Percentiles rank a stretch among this genome's conserved stretches.
Conservation (phyloP, 2,797 vertebrate species). For the Notolabrus celidotus region DNA sequence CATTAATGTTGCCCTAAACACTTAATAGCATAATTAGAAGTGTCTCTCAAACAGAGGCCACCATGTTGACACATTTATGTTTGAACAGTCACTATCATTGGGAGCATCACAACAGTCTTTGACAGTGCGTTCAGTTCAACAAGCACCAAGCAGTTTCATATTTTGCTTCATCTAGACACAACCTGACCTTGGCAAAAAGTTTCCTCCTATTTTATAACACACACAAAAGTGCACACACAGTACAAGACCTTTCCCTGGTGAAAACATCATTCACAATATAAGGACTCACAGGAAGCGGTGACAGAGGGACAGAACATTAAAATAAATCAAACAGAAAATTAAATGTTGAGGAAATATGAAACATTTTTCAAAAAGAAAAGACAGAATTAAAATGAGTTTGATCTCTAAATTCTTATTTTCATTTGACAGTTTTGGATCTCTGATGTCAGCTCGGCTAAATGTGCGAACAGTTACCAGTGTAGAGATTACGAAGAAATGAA, state of each 20-base stretch:
- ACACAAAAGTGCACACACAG: constrained; percentile 1
- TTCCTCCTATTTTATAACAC: constrained; percentile 32
- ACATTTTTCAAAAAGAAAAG: constrained; percentile 5
- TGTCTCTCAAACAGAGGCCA: constrained; percentile 73
- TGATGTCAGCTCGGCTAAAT: constrained; percentile 48
- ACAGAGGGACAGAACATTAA: constrained; percentile 37
- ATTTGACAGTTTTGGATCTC: constrained; percentile 52
- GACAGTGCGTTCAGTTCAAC: constrained; percentile 43
- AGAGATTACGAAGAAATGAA: constrained; percentile 31
- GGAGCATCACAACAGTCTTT: constrained; percentile 25
- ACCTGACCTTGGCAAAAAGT: constrained; percentile 26
- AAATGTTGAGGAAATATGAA: constrained; percentile 43
- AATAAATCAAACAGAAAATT: constrained; percentile 53
- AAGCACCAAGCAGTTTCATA: constrained; percentile 28
- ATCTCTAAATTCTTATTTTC: constrained; percentile 40
- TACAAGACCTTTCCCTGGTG: constrained; percentile 54
- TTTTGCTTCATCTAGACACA: constrained; percentile 42
- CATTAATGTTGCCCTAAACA: constrained; percentile 47
- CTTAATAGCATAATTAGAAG: constrained; percentile 71
- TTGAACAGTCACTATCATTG: constrained; percentile 53
- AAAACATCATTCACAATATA: constrained; percentile 59
- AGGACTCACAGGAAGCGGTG: constrained; percentile 26
- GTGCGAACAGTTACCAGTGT: constrained; percentile 42
- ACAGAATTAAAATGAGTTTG: constrained; percentile 18
- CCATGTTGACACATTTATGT: constrained; percentile 60